Conservation (phyloP, 2,888 invertebrate species). For the Girardia tigrina region DNA sequence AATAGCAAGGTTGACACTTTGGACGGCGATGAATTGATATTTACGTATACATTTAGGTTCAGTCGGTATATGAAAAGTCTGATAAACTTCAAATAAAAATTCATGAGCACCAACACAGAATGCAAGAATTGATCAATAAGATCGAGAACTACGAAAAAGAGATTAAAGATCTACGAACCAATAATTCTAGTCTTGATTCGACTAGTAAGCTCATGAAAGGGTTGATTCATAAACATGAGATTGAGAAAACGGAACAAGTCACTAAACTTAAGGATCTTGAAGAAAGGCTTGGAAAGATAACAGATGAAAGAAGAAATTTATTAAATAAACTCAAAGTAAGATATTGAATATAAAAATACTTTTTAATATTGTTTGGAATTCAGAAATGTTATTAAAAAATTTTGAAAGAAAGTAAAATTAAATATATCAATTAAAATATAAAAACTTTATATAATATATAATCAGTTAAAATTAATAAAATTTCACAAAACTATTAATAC, state of each 20-base stretch:
- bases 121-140: not conserved
- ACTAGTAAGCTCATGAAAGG: not conserved
- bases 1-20: not conserved
- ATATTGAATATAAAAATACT: too few species aligned
- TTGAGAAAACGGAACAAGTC: not conserved
- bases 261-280: not conserved
- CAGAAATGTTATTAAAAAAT: too few species aligned
- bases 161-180: constrained; percentile 8
- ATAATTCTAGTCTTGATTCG: not conserved
- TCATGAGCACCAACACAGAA: constrained; percentile 13
- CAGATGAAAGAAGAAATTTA: not conserved
- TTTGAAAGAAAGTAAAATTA: too few species aligned
- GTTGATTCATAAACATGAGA: not conserved
- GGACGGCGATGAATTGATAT: not conserved
- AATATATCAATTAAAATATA: too few species aligned
- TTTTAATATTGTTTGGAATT: too few species aligned
- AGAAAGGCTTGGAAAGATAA: not conserved
- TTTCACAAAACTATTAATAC: too few species aligned
- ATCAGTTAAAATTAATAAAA: too few species aligned
- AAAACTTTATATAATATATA: too few species aligned
- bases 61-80: not conserved
- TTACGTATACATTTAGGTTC: not conserved
- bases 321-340: not conserved
- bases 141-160: not conserved
- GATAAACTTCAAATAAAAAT: not conserved